A percentile compares a stretch with the other conserved stretches of the same genome.
phyloP scores from a whole-genome alignment of 2,888 invertebrate genomes.

The Andrena camellia region DNA sequence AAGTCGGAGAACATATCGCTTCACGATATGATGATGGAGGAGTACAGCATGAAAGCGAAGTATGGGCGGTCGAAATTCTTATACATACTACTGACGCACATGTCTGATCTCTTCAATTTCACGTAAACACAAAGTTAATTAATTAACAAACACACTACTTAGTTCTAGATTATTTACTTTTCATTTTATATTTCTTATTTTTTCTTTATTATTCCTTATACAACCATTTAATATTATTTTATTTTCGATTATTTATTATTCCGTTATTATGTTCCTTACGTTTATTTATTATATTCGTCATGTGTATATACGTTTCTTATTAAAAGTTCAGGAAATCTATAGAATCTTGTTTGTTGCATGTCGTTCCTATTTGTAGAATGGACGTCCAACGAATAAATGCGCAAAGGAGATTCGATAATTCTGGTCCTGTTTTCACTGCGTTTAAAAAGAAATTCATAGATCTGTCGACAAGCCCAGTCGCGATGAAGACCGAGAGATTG shows the following conservation, averaged over 20 bases:
- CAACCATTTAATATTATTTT: too few species aligned
- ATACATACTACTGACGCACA: slow-evolving; percentile 68
- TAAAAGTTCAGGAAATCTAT: too few species aligned
- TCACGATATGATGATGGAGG: slow-evolving; percentile 67
- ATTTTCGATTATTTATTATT: too few species aligned
- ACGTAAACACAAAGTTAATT: slow-evolving; percentile 67
- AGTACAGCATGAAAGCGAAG: slow-evolving; percentile 65
- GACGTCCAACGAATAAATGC: slow-evolving; percentile 58
- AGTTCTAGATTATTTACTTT: neutral
- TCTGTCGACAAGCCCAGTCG: slow-evolving; percentile 61
- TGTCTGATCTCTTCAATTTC: slow-evolving; percentile 76
- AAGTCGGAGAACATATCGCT: slow-evolving; percentile 60
- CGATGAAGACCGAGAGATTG: slow-evolving; percentile 60
- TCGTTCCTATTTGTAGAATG: slow-evolving; percentile 40
- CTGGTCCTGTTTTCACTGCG: slow-evolving; percentile 62
- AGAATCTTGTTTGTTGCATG: too few species aligned
- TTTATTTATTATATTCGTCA: too few species aligned
- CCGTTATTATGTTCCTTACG: too few species aligned
- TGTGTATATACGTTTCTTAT: too few species aligned
- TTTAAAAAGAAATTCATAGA: slow-evolving; percentile 60
- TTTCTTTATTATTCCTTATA: neutral
- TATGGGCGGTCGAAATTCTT: slow-evolving; percentile 74
- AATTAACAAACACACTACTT: too few species aligned
- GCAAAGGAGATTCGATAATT: slow-evolving; percentile 56
- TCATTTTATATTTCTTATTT: neutral